These are phyloP conservation scores for Kryptolebias marmoratus DNA, from an alignment of 2,113 vertebrate species.

Conservation along the genomic window DNA sequence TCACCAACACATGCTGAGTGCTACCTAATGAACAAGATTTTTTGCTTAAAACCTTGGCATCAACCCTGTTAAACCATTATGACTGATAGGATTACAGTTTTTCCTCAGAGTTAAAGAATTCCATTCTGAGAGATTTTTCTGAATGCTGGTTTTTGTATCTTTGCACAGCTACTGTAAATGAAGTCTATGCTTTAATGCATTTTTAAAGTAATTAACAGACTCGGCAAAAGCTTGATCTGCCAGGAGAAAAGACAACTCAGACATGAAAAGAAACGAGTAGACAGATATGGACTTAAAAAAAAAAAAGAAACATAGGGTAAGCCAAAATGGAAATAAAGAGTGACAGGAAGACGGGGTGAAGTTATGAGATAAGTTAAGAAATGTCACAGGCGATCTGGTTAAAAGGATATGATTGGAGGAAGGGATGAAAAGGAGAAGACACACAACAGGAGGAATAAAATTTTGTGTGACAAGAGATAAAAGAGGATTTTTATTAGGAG, in stretches of 20 bases:
- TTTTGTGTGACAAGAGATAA: background rate
- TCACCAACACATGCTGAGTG: no score
- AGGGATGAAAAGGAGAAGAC: constrained; percentile 1
- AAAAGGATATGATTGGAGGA: constrained; percentile 7
- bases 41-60: no score
- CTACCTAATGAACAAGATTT: no score
- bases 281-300: constrained; percentile 19
- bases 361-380: constrained; percentile 37
- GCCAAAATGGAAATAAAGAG: constrained; percentile 22
- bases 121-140: background rate
- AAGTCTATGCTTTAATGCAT: background rate
- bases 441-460: background rate
- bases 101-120: background rate
- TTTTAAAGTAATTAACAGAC: background rate
- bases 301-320: constrained; percentile 21
- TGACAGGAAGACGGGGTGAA: constrained; percentile 45
- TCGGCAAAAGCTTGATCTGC: background rate
- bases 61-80: no score
- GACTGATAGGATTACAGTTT: background rate
- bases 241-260: background rate
- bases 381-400: constrained; percentile 1
- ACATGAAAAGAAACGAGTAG: background rate
- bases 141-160: background rate
- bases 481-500: constrained; percentile 1
- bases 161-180: background rate